Evolutionary conservation across 1,140 invertebrate species (phyloP).

Genomic region (Calliphora vicina): DNA sequence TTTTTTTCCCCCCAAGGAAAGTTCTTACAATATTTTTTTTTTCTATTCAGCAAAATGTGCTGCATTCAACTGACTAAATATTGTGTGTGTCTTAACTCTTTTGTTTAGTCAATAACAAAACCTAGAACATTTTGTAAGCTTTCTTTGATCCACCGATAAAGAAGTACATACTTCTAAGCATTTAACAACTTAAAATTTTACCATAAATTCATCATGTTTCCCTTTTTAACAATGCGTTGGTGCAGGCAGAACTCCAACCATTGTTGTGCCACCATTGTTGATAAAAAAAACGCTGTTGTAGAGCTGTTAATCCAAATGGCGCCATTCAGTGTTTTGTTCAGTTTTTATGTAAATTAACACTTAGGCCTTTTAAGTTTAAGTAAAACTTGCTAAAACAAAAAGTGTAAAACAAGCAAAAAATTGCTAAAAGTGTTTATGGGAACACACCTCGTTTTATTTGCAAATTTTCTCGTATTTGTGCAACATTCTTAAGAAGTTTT

Average conservation of each 20-base stretch:
- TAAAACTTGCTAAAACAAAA: background rate
- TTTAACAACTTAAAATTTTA: background rate
- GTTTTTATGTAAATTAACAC: slow-evolving; percentile 2
- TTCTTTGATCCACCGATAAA: no score
- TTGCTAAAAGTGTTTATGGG: background rate
- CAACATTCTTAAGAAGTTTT: background rate
- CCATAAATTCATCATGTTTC: background rate
- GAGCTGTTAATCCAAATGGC: background rate
- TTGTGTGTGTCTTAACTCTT: background rate
- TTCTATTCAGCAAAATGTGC: no score
- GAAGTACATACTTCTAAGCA: background rate
- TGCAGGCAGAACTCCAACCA: background rate
- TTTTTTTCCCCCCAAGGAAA: no score
- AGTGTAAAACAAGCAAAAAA: background rate
- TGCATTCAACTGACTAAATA: background rate
- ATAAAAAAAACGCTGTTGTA: background rate
- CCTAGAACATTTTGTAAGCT: no score
- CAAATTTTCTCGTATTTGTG: background rate
- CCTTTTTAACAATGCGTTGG: background rate
- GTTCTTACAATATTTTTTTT: no score
- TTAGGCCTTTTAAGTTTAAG: background rate
- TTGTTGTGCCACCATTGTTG: background rate
- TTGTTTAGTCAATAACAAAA: background rate
- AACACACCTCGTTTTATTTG: background rate
- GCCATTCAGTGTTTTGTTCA: background rate